A percentile compares a stretch with the other conserved stretches of the same genome.
Evolutionary conservation across 2,113 vertebrate genomes (phyloP).

Genomic region (Leucopternis melanops): DNA sequence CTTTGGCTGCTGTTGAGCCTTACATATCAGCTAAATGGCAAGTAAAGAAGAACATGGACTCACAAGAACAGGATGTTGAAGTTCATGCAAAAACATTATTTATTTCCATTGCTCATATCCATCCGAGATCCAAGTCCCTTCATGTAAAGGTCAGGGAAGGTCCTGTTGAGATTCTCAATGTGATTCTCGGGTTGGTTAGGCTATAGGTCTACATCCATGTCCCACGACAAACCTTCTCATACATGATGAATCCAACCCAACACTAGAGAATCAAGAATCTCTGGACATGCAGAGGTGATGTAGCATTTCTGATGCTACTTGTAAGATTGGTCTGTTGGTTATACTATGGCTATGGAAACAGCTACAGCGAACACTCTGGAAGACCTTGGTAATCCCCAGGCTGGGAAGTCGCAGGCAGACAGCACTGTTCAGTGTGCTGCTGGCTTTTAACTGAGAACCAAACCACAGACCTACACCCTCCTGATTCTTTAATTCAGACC

Average conservation of each 20-base stretch:
- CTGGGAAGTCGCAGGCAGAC: not conserved
- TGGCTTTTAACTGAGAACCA: not conserved
- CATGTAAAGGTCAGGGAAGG: not conserved
- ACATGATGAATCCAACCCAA: not conserved
- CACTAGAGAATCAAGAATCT: fast-evolving
- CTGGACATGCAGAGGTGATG: not conserved
- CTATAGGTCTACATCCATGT: not conserved
- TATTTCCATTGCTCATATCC: not conserved
- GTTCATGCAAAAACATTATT: not conserved
- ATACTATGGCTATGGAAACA: fast-evolving
- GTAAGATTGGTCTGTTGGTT: fast-evolving
- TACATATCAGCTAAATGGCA: fast-evolving
- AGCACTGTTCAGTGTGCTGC: too few species aligned
- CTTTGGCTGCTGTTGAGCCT: not conserved
- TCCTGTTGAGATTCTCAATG: not conserved
- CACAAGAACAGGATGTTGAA: fast-evolving
- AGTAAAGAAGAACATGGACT: not conserved
- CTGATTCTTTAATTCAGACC: not conserved
- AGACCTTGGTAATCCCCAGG: not conserved
- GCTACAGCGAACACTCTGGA: not conserved
- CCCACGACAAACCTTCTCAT: not conserved
- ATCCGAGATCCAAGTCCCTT: too few species aligned
- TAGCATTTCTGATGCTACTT: not conserved
- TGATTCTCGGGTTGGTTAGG: too few species aligned
- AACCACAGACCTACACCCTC: not conserved